These are phyloP conservation scores for Cyclura pinguis DNA, from an alignment of 2,797 vertebrate species.

Conservation along the genomic window DNA sequence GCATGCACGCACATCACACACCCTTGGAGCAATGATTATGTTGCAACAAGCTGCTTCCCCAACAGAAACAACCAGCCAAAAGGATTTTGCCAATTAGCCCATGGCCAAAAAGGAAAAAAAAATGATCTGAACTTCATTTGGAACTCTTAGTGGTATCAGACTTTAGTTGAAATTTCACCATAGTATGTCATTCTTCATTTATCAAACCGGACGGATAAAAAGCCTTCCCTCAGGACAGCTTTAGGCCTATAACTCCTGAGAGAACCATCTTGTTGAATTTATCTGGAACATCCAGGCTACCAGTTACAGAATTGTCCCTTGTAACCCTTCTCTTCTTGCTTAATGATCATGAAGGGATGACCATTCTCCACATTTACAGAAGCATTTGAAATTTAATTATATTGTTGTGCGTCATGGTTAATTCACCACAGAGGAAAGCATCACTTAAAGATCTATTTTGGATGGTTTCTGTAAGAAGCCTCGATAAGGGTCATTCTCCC, in stretches of 20 bases:
- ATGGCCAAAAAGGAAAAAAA: constrained; percentile 25
- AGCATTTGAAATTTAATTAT: constrained; percentile 44
- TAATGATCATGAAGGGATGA: constrained; percentile 28
- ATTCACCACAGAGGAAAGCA: constrained; percentile 38
- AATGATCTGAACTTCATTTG: neutral
- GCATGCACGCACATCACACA: neutral
- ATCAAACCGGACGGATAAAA: neutral
- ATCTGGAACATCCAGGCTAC: constrained; percentile 9
- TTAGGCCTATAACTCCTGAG: constrained; percentile 2
- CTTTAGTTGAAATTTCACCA: neutral
- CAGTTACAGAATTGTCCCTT: constrained; percentile 17
- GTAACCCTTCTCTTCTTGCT: constrained; percentile 30
- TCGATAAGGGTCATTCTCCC: constrained; percentile 14
- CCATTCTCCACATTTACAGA: constrained; percentile 32
- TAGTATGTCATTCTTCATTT: neutral
- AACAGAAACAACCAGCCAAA: constrained; percentile 52
- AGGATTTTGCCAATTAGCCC: constrained; percentile 53
- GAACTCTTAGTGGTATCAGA: neutral
- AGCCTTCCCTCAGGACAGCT: neutral
- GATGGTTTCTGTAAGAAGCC: neutral
- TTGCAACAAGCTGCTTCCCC: constrained; percentile 29
- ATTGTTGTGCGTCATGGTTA: constrained; percentile 48
- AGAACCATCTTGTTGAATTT: neutral
- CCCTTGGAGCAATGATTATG: constrained; percentile 44
- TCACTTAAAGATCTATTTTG: constrained; percentile 46